These are phyloP conservation scores for Nomada fabriciana DNA, from an alignment of 2,888 invertebrate genomes.

Conservation along the genomic window DNA sequence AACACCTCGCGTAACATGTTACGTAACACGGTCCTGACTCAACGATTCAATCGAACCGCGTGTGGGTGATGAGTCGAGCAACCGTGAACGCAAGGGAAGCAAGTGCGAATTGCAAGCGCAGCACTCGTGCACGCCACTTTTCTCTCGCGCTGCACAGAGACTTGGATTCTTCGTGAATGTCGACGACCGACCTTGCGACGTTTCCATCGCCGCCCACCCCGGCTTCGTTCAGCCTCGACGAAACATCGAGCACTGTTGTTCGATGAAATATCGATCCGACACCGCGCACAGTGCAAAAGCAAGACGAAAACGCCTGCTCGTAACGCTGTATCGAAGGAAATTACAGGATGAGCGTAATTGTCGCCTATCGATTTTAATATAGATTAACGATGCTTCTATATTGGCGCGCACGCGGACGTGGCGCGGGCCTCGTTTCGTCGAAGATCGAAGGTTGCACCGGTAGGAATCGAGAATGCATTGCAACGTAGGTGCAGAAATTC, in stretches of 20 bases:
- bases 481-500: slow-evolving; percentile 1
- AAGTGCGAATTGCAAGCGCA: background rate
- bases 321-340: background rate
- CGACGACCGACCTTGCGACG: slow-evolving; percentile 80
- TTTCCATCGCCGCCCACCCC: slow-evolving; percentile 46
- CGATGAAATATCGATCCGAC: slow-evolving; percentile 45
- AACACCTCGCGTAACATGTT: background rate
- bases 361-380: slow-evolving; percentile 25
- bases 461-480: background rate
- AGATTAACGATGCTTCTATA: background rate
- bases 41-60: slow-evolving; percentile 28
- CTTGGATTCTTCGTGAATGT: slow-evolving; percentile 55
- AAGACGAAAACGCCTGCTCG: background rate
- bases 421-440: background rate
- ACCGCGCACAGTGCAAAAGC: background rate
- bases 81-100: slow-evolving; percentile 26
- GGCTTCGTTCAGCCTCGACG: slow-evolving; percentile 38
- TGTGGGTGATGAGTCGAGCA: slow-evolving; percentile 12
- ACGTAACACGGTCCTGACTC: background rate
- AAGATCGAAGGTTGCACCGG: slow-evolving; percentile 1
- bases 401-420: background rate
- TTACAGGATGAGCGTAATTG: background rate
- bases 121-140: slow-evolving; percentile 28
- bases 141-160: slow-evolving; percentile 23
- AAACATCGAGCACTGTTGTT: slow-evolving; percentile 38